A percentile compares a stretch with the other conserved stretches of the same genome.
Evolutionary conservation across 1,140 invertebrate species (phyloP).

Genomic region (Scaptomyza pallida): DNA sequence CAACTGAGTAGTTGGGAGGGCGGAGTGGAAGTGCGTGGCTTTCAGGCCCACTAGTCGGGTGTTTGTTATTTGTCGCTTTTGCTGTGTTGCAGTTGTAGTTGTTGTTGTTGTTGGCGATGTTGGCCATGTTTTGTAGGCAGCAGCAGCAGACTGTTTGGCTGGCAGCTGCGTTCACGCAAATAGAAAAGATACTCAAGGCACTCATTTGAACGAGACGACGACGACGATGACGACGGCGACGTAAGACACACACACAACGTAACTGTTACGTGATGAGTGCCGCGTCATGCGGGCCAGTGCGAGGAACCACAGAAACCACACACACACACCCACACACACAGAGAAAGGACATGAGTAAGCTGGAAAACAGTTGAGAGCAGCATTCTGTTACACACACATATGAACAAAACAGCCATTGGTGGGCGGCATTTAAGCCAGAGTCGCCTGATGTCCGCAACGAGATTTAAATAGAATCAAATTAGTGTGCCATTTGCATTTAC

Average conservation of each 20-base stretch:
- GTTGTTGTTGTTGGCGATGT: slow-evolving; percentile 35
- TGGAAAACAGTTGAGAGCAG: background rate
- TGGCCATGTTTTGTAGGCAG: slow-evolving; percentile 17
- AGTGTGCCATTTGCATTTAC: slow-evolving; percentile 65
- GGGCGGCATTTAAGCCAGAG: slow-evolving; percentile 76
- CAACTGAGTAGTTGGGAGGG: background rate
- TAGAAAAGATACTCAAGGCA: slow-evolving; percentile 82
- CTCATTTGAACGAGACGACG: slow-evolving; percentile 56
- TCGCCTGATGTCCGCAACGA: slow-evolving; percentile 77
- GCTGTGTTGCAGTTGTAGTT: slow-evolving; percentile 41
- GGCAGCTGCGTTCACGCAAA: slow-evolving; percentile 78
- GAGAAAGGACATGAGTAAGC: background rate
- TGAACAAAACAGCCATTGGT: slow-evolving; percentile 65
- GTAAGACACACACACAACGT: slow-evolving; percentile 16
- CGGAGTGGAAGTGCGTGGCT: slow-evolving; percentile 17
- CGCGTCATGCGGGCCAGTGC: slow-evolving; percentile 65
- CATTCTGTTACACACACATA: slow-evolving; percentile 27
- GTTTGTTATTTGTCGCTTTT: slow-evolving; percentile 73
- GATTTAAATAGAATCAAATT: slow-evolving; percentile 83
- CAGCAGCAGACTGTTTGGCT: slow-evolving; percentile 48
- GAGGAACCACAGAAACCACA: slow-evolving; percentile 5
- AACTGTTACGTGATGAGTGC: slow-evolving; percentile 78
- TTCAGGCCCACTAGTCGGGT: slow-evolving; percentile 53
- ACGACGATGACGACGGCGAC: background rate
- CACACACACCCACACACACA: background rate